phyloP scores from a whole-genome alignment of 35 echinoderm and acorn worm genomes.

The Apostichopus japonicus region DNA sequence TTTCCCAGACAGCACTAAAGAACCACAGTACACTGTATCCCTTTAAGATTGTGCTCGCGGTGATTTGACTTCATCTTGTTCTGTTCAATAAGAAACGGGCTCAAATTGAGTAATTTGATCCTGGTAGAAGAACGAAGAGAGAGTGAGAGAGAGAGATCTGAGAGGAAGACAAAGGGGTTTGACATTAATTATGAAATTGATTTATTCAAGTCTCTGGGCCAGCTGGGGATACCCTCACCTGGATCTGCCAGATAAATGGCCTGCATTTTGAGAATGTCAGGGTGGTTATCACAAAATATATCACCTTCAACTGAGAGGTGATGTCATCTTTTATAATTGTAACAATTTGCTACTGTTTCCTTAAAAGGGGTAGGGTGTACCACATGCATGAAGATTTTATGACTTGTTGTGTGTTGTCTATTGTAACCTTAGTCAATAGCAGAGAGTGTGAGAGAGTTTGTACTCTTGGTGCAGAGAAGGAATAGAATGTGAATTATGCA shows the following conservation, averaged over 20 bases:
- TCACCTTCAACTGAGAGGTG: background rate
- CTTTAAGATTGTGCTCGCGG: background rate
- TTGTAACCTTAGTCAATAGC: no score
- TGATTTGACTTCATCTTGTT: background rate
- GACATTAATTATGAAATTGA: background rate
- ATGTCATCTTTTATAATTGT: conserved; percentile 21
- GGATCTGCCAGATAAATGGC: background rate
- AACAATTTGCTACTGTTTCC: background rate
- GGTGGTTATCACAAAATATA: background rate
- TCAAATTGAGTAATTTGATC: background rate
- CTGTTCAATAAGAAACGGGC: background rate
- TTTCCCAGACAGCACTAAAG: no score
- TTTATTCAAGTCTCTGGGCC: conserved; percentile 20
- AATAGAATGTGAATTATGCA: no score
- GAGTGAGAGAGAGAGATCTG: background rate
- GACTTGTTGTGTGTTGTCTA: no score
- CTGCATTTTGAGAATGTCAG: conserved; percentile 24
- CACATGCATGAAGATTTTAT: background rate
- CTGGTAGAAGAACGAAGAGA: background rate
- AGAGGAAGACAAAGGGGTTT: background rate
- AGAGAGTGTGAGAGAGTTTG: no score
- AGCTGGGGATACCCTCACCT: background rate
- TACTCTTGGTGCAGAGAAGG: no score
- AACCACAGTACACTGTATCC: background rate
- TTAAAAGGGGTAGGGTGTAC: background rate